Base-by-base conservation (phyloP, 2,797 vertebrate species). In the Melanotaenia nigrans region DNA sequence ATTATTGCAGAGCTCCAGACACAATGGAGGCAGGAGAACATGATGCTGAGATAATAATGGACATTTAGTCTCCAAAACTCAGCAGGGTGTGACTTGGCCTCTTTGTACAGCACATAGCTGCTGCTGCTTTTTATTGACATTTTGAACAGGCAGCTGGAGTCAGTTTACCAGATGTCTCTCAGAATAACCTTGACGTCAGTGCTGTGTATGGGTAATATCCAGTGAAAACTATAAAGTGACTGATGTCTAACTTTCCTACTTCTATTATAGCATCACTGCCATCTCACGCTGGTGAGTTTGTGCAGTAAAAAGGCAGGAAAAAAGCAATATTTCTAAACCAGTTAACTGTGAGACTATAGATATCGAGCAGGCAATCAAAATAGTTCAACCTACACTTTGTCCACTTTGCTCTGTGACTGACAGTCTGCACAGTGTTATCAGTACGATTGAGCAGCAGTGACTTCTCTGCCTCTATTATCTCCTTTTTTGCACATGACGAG, bases 381-480 rank as follows among this genome's bases (percentile, higher is more conserved):
- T 1, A 22, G 56, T 38, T 71, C 78, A 86, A 85, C 78, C 81
- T 40, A 62, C 28, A 28, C 71, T 78, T 81, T 83, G 85, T 89
- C 79, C 71, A 77, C 66, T 81, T 47, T 18, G 18, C 49, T 70
- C 65, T 81, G 51, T 65, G 81, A 78, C 74, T 83, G 84, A 74
- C 83, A 82, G 75, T 14, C 60, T 69, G 62, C 63, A 28, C 68
- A 1, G 16, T 65, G 68, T 90, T 93, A 91, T 90, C 89, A 86
- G 72, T 78, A 51, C 77, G 78, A 74, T 58, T 38, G 75, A 83
- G 71, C 74, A 73, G 60, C 83, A 24, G 54, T 67, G 77, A 89
- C 83, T 89, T 79, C 80, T 85, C 76, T 16, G 69, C 82, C 77
- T 80, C 80, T 77, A 89, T 87, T 90, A 92, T 90, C 83, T 90